phyloP scores from a whole-genome alignment of 1,140 invertebrate genomes.

The Drosophila neocordata region DNA sequence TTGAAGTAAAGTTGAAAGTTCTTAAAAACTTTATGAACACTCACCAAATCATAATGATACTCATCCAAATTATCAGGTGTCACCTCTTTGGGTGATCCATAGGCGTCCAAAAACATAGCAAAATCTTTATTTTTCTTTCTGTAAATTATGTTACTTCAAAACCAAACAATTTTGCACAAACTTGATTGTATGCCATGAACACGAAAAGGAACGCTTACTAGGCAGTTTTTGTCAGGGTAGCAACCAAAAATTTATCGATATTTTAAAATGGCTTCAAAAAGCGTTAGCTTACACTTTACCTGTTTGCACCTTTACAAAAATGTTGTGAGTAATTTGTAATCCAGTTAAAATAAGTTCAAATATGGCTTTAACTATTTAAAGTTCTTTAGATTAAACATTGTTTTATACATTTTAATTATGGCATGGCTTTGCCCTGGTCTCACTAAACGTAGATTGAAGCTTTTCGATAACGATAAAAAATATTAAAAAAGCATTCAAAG shows the following conservation, averaged over 20 bases:
- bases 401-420: too few relatives aligned
- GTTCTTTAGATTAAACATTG: too few relatives aligned
- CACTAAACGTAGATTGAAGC: not conserved
- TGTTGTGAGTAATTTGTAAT: too few relatives aligned
- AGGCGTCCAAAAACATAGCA: conserved; percentile 52
- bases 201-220: not conserved
- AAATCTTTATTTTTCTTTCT: not conserved
- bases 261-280: not conserved
- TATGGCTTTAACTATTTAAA: too few relatives aligned
- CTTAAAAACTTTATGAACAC: too few relatives aligned
- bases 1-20: not conserved
- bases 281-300: too few relatives aligned
- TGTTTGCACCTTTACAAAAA: too few relatives aligned
- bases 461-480: not conserved
- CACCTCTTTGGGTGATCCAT: conserved; percentile 53
- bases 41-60: conserved; percentile 54
- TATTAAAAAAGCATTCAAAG: not conserved
- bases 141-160: not conserved
- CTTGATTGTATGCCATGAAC: not conserved
- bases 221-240: not conserved
- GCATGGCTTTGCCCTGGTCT: too few relatives aligned
- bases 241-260: not conserved
- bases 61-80: conserved; percentile 41
- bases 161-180: conserved; percentile 20
- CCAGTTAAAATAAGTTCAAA: too few relatives aligned